Evolutionary conservation across 1,140 invertebrate genomes (phyloP).

Genomic region (Penaeus chinensis): DNA sequence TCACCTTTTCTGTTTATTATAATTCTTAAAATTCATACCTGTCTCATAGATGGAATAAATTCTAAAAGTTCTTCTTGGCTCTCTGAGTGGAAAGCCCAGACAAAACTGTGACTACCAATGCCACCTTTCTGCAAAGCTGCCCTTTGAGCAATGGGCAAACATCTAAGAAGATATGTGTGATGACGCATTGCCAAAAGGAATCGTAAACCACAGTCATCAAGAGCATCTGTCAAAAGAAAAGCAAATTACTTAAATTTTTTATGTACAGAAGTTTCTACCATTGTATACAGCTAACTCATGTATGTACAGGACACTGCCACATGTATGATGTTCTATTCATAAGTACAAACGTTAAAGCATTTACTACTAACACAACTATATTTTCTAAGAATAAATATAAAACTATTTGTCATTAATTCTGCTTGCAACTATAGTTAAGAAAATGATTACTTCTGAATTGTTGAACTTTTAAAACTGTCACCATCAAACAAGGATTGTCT

Average conservation of each 20-base stretch:
- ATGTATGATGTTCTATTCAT: no score
- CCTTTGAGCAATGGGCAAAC: constrained; percentile 86
- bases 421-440: no score
- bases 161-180: constrained; percentile 93
- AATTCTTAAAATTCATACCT: constrained; percentile 21
- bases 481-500: no score
- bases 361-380: no score
- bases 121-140: constrained; percentile 89
- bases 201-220: constrained; percentile 97
- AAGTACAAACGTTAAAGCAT: no score
- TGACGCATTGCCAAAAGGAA: constrained; percentile 98
- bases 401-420: no score
- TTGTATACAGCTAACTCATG: no score
- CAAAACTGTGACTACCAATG: constrained; percentile 90
- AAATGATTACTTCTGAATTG: no score
- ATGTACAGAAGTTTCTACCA: no score
- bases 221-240: constrained; percentile 75
- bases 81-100: constrained; percentile 99
- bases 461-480: no score
- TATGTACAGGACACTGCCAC: no score
- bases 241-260: constrained; percentile 64
- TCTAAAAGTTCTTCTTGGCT: constrained; percentile 94
- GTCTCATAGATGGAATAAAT: constrained; percentile 83
- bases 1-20: neutral
- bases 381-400: no score